Conservation (phyloP, 2,113 vertebrate species). For the Otocyon megalotis region DNA sequence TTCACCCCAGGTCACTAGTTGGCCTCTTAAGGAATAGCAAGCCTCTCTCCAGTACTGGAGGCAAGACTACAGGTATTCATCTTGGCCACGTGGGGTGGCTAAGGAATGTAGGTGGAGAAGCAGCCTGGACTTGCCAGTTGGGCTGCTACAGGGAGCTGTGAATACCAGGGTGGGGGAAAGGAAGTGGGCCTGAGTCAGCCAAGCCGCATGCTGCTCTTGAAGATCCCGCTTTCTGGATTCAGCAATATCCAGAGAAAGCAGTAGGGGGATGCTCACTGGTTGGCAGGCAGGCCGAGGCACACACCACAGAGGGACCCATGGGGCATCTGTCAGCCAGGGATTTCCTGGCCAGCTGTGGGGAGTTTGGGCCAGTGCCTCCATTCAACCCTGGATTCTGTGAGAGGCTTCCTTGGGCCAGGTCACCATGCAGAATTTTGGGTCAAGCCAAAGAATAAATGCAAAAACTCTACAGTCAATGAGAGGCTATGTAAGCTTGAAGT, state of each 20-base stretch:
- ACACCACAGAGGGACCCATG: background rate
- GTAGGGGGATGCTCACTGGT: rapidly evolving
- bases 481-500: background rate
- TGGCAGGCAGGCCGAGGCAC: background rate
- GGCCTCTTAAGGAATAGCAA: background rate
- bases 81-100: background rate
- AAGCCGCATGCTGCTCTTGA: background rate
- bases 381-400: background rate
- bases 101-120: background rate
- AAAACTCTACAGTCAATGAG: background rate
- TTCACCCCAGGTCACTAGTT: background rate
- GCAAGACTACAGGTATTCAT: background rate
- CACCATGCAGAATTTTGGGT: background rate
- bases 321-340: background rate
- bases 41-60: background rate
- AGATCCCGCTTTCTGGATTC: background rate
- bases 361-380: background rate
- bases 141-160: background rate
- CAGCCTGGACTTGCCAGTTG: background rate
- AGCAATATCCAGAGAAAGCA: background rate
- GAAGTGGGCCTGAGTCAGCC: background rate
- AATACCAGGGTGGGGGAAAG: background rate
- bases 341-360: background rate
- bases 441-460: background rate
- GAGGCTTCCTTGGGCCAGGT: background rate